Conservation (phyloP, 53 echinoderm and acorn worm species). For the Patiria pectinifera region DNA sequence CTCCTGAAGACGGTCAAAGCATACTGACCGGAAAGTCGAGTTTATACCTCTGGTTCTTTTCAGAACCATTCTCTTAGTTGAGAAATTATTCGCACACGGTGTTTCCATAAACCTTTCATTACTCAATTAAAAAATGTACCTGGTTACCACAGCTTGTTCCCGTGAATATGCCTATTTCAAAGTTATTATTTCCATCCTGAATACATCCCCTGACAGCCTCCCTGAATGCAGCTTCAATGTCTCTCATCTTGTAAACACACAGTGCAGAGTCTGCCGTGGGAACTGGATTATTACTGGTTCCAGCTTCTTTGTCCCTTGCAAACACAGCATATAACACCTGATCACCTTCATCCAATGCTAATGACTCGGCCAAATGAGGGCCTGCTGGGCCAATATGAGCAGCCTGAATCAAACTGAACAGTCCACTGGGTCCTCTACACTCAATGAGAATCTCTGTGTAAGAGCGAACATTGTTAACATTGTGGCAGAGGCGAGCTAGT, state of each 20-base stretch:
- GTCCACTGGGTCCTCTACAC: slow-evolving; percentile 9
- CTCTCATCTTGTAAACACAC: slow-evolving; percentile 77
- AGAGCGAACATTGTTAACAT: background rate
- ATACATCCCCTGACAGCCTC: slow-evolving; percentile 45
- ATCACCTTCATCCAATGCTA: slow-evolving; percentile 39
- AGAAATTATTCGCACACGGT: too few relatives aligned
- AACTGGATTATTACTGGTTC: background rate
- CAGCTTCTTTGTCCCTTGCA: slow-evolving; percentile 35
- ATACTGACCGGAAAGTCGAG: too few relatives aligned
- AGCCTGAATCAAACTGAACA: slow-evolving; percentile 66
- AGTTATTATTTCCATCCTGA: background rate
- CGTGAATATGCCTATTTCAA: background rate
- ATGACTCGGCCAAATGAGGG: slow-evolving; percentile 18
- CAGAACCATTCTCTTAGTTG: too few relatives aligned
- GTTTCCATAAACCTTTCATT: too few relatives aligned
- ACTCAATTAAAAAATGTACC: background rate
- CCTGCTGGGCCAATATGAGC: slow-evolving; percentile 62
- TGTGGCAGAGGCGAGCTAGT: slow-evolving; percentile 67
- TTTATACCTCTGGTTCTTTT: too few relatives aligned
- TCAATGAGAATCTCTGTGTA: slow-evolving; percentile 63
- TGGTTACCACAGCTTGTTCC: too few relatives aligned
- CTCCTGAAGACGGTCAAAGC: too few relatives aligned
- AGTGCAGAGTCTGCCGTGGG: background rate
- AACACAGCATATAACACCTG: slow-evolving; percentile 48
- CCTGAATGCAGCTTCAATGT: slow-evolving; percentile 50